Evolutionary conservation across 2,113 vertebrate species (phyloP).

Genomic region (Petrocephalus microphthalmus): DNA sequence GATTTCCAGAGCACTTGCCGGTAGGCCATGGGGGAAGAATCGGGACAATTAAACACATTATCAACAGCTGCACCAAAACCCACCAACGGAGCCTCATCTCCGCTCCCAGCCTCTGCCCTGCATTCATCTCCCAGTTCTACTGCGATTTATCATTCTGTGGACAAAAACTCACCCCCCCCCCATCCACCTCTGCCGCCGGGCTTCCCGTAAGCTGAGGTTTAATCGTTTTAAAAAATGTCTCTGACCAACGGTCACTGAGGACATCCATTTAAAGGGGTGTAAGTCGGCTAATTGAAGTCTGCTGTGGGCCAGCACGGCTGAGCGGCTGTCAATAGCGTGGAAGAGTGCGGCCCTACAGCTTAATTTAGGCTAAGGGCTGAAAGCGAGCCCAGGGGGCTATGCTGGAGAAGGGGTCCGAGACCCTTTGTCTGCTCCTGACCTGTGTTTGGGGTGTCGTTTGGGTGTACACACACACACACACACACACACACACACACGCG

Average conservation of each 20-base stretch:
- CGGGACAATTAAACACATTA: not conserved
- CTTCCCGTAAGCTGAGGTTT: conserved; percentile 35
- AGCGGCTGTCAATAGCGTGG: conserved; percentile 41
- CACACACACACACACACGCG: not conserved
- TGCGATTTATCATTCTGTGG: conserved; percentile 37
- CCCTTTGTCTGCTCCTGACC: not conserved
- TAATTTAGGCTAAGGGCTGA: conserved; percentile 48
- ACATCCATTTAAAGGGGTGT: conserved; percentile 45
- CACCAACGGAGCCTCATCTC: not conserved
- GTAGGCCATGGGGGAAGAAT: not conserved
- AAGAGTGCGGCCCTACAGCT: conserved; percentile 43
- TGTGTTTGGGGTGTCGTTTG: not conserved
- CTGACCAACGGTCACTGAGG: conserved; percentile 46
- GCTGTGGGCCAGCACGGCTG: conserved; percentile 38
- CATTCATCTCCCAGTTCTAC: conserved; percentile 37
- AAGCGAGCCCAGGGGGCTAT: conserved; percentile 35
- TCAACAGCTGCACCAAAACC: not conserved
- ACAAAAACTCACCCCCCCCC: conserved; percentile 31
- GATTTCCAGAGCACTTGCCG: not conserved
- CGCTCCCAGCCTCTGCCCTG: not conserved
- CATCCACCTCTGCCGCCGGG: not conserved
- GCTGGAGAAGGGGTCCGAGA: conserved; percentile 33
- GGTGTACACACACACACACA: not conserved
- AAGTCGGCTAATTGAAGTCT: conserved; percentile 50
- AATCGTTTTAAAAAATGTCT: conserved; percentile 48